A percentile compares a stretch with the other conserved stretches of the same genome.
phyloP scores from a whole-genome alignment of 1,140 invertebrate species.

The Myzus persicae region DNA sequence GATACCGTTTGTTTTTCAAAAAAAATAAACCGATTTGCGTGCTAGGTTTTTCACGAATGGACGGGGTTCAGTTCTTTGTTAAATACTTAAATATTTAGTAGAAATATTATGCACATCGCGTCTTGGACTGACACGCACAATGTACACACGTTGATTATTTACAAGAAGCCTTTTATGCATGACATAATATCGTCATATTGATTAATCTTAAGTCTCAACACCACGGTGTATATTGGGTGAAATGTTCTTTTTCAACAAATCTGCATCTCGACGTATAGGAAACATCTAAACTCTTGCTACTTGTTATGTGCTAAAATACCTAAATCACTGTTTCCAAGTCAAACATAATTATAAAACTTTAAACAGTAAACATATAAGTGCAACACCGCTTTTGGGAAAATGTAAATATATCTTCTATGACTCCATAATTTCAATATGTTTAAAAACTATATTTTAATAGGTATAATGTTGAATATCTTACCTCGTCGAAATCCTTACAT shows the following conservation, averaged over 20 bases:
- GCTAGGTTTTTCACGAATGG: neutral
- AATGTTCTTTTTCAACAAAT: neutral
- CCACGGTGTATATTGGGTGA: neutral
- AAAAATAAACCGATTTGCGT: neutral
- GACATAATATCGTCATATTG: neutral
- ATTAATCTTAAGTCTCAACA: neutral
- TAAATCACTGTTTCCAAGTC: too few species aligned
- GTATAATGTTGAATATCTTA: neutral
- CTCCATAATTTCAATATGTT: too few species aligned
- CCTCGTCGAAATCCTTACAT: neutral
- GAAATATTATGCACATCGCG: neutral
- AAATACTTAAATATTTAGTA: conserved; percentile 17
- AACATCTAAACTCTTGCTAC: neutral
- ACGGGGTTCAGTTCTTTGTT: neutral
- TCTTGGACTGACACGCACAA: too few species aligned
- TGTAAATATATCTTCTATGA: too few species aligned
- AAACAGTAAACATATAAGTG: too few species aligned
- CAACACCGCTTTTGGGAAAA: too few species aligned
- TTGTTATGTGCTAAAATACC: too few species aligned
- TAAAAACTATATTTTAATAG: too few species aligned
- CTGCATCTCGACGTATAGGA: neutral
- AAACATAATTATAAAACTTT: too few species aligned
- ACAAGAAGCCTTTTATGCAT: neutral
- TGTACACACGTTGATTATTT: neutral
- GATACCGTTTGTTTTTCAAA: neutral